Evolutionary conservation across 2,113 vertebrate species (phyloP).

Genomic region (Rhizomys pruinosus): DNA sequence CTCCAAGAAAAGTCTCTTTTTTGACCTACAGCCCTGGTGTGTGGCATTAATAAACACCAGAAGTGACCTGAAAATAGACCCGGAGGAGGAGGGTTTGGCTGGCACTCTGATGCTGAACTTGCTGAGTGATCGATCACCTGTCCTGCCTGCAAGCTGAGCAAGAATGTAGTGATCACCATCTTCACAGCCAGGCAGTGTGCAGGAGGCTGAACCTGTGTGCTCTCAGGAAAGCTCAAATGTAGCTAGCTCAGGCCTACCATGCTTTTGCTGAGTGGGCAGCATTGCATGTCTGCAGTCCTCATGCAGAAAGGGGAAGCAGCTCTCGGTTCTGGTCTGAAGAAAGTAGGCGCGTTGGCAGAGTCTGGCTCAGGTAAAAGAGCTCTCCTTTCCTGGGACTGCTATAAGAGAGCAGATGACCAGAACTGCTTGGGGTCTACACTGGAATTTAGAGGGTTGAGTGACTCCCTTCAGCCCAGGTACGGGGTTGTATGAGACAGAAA

Average conservation of each 20-base stretch:
- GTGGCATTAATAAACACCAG: conserved; percentile 47
- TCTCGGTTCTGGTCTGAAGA: not conserved
- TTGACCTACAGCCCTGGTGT: conserved; percentile 10
- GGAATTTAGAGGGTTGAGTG: not conserved
- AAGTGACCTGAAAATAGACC: conserved; percentile 81
- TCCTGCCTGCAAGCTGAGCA: conserved; percentile 77
- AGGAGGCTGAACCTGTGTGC: conserved; percentile 71
- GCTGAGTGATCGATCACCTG: conserved; percentile 86
- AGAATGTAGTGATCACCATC: conserved; percentile 80
- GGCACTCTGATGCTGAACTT: conserved; percentile 83
- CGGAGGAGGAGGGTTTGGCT: conserved; percentile 78
- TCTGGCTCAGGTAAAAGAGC: not conserved
- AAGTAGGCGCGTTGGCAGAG: not conserved
- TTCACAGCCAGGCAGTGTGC: conserved; percentile 64
- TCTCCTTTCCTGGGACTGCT: too few relatives aligned
- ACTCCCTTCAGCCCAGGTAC: not conserved
- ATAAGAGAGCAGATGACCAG: not conserved
- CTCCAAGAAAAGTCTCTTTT: conserved; percentile 35
- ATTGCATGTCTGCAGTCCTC: not conserved
- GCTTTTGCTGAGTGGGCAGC: conserved; percentile 79
- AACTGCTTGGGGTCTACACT: not conserved
- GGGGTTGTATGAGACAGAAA: not conserved
- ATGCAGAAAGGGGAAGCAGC: not conserved
- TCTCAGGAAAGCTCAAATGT: conserved; percentile 78
- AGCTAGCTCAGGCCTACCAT: conserved; percentile 45